Evolutionary conservation across 2,113 vertebrate genomes (phyloP).

Genomic region (Calidris pygmaea): DNA sequence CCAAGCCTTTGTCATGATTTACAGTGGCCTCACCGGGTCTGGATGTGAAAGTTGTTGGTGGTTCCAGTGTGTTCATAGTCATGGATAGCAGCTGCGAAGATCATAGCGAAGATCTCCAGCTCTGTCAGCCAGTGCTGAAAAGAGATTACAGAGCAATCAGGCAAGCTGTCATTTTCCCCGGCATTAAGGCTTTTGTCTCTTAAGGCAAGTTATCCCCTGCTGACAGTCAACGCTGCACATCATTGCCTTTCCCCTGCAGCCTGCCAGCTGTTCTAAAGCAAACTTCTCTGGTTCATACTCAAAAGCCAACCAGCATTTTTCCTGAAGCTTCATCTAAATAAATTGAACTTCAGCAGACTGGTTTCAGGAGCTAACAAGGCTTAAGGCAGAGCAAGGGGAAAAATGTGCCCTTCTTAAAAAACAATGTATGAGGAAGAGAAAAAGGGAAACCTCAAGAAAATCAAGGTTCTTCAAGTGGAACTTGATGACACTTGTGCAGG

Average conservation of each 20-base stretch:
- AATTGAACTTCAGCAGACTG: not conserved
- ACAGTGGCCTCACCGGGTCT: conserved; percentile 81
- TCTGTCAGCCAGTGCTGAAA: conserved; percentile 97
- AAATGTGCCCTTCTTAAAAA: not conserved
- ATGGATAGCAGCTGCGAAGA: conserved; percentile 96
- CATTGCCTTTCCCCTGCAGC: not conserved
- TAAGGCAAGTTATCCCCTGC: not conserved
- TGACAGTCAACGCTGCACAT: not conserved
- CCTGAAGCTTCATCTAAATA: not conserved
- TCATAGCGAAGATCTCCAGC: conserved; percentile 97
- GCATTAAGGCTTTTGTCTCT: conserved; percentile 6
- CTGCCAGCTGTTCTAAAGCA: not conserved
- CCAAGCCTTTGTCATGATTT: not conserved
- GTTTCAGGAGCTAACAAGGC: not conserved
- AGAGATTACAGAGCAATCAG: conserved; percentile 54
- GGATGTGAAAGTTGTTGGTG: conserved; percentile 99
- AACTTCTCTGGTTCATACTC: not conserved
- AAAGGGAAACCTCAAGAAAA: not conserved
- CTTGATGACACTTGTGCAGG: not conserved
- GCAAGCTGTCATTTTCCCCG: not conserved
- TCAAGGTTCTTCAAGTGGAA: not conserved
- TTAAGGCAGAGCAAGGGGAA: not conserved
- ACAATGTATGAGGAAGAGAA: not conserved
- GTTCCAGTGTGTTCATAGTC: conserved; percentile 98
- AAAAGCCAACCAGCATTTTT: not conserved